These are phyloP conservation scores for Rhopalosiphum padi DNA, from an alignment of 1,140 invertebrate genomes.

Conservation along the genomic window DNA sequence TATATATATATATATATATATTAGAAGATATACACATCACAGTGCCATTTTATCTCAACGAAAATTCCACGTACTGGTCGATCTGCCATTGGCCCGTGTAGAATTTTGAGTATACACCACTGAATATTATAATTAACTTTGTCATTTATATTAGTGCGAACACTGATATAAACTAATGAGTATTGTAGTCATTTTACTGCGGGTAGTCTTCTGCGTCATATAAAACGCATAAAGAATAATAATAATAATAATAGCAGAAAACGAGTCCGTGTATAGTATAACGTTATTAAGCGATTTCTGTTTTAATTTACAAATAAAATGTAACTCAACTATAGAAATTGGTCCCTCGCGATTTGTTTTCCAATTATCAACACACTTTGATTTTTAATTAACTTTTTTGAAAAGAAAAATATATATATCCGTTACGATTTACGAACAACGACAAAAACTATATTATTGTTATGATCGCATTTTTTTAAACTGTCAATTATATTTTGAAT, in stretches of 20 bases:
- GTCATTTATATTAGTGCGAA: neutral
- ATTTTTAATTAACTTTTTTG: slow-evolving; percentile 8
- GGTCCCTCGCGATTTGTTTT: neutral
- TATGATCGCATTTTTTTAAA: neutral
- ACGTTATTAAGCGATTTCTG: neutral
- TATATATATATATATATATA: neutral
- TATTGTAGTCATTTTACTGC: neutral
- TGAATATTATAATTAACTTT: neutral
- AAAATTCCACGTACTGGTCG: neutral
- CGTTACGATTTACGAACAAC: neutral
- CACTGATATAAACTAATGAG: neutral
- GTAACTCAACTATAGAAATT: neutral
- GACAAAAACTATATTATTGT: neutral
- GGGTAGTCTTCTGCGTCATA: neutral
- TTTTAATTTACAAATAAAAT: neutral
- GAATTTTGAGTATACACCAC: neutral
- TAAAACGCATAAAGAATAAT: neutral
- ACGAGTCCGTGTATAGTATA: neutral
- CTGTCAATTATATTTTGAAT: neutral
- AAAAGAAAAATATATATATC: neutral
- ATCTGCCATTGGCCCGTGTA: neutral
- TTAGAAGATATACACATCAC: neutral
- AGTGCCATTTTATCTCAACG: neutral
- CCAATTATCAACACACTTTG: neutral
- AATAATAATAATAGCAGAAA: neutral